Base-by-base conservation (phyloP, 1,140 invertebrate species). In the Idris sp. region DNA sequence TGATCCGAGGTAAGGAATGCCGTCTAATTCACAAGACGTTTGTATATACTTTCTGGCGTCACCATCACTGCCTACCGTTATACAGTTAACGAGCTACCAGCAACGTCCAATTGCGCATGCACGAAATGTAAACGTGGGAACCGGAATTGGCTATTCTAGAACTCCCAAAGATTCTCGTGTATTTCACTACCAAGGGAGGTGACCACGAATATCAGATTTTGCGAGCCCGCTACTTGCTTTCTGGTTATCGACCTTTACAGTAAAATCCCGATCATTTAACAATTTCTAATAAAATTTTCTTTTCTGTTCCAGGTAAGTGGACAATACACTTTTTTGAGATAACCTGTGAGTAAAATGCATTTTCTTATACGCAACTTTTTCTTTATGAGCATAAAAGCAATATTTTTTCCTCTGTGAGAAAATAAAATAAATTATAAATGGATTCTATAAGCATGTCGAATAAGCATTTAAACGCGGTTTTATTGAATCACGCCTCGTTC, bases 61-160 rank as follows among this genome's bases (percentile, higher is more conserved):
- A 58, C 54, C 59, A 58, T 35, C 41, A 44, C 76, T 77, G 81
- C 82, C 82, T 84, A 84, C 83, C 84, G 85, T 87, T 87, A 87
- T 84, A 71, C 81, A 83, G 83, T 86, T 87, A 87, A 87, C 86
- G 84, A 87, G 85, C 84, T 84, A 82, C 82, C 84, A 84, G 19
- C 19, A 6, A 22, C 77, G 74, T 77, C 79, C 83, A 81, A 86
- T 86, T 86, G 85, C 85, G 84, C 85, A 87, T 87, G 86, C 85
- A 86, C 84, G 85, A 87, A 87, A 87, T 87, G 84, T 87, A 86
- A 87, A 87, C 86, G 86, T 87, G 86, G 86, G 86, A 87, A 87
- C 85, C 85, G 85, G 86, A 87, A 86, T 86, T 85, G 84, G 82
- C 77, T 75, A 76, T 80, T 77, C 76, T 79, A 78, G 77, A 76